Base-by-base conservation (phyloP, 2,113 vertebrate species). In the Cervus canadensis region DNA sequence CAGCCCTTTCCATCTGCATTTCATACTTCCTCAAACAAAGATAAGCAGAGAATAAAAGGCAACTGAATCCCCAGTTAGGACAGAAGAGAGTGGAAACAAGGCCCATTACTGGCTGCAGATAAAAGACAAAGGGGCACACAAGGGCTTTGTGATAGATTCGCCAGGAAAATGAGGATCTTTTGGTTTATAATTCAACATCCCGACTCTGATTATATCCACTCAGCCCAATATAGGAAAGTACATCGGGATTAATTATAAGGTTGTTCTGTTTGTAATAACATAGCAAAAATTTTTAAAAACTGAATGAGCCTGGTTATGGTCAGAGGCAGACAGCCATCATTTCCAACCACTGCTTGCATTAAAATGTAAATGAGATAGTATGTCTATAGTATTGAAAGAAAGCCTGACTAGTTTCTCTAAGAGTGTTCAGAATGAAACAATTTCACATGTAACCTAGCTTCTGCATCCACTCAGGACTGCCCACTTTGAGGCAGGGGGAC, bases 81-180 rank as follows among this genome's bases (percentile, higher is more conserved):
- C 14, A 84, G 71, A 89, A 89, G 43, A 97, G 26, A 62, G 21
- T 21, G 64, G 62, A 97, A 95, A 76, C 16, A 87, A 89, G 82
- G n/a, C 85, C 28, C 76, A 48, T 45, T 94, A 56, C 33, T 81
- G 33, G n/a, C 30, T 96, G 30, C 9, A 89, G 85, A 96, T 93
- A 87, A 90, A 91, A 84, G 28, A 89, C 86, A 95, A 94, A 96
- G 43, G n/a, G 9, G 52, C 56, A 87, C 62, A 79, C 23, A 19
- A 83, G 43, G 6, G 54, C n/a, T 97, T 92, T 21, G 3, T 79
- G 54, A 95, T 36, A 96, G 36, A 82, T 71, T 94, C 33, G 5
- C 36, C n/a, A 89, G 28, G 78, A 97, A 96, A 96, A 95, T 94
- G n/a, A 95, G 57, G 96, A 33, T 96, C 48, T 88, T 96, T 86